Evolutionary conservation across 2,797 vertebrate species (phyloP).

Genomic region (Psittacula derbiana): DNA sequence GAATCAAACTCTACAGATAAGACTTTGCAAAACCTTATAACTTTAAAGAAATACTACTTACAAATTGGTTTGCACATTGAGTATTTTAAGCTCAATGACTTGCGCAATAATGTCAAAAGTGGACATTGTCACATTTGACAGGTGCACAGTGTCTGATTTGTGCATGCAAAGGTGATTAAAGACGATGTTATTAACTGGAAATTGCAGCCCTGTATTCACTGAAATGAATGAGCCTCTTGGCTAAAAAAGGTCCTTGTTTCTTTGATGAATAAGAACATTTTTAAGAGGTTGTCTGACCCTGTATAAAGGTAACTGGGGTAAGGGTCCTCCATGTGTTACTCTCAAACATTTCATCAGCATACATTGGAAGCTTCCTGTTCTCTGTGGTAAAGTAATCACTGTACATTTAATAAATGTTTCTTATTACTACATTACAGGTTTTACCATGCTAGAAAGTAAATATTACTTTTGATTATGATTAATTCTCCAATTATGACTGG

Average conservation of each 20-base stretch:
- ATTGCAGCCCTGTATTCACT: background rate
- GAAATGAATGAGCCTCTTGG: background rate
- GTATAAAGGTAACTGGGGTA: background rate
- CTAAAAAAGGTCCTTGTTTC: background rate
- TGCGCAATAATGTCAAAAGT: background rate
- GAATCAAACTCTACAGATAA: background rate
- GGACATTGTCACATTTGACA: background rate
- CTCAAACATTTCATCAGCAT: background rate
- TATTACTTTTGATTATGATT: slow-evolving; percentile 5
- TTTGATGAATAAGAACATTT: background rate
- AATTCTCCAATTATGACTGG: background rate
- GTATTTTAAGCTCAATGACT: background rate
- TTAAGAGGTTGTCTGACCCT: background rate
- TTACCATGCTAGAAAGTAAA: slow-evolving; percentile 31
- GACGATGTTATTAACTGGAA: background rate
- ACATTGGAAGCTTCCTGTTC: background rate
- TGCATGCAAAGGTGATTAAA: background rate
- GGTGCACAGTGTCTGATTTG: background rate
- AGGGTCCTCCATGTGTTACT: background rate
- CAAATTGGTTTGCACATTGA: background rate
- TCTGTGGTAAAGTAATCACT: background rate
- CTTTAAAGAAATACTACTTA: background rate
- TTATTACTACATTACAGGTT: background rate
- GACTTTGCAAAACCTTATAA: background rate
- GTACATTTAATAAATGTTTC: background rate